A percentile compares a stretch with the other conserved stretches of the same genome.
These are phyloP conservation scores for Epicauta chinensis DNA, from an alignment of 1,140 invertebrate species.

Conservation along the genomic window DNA sequence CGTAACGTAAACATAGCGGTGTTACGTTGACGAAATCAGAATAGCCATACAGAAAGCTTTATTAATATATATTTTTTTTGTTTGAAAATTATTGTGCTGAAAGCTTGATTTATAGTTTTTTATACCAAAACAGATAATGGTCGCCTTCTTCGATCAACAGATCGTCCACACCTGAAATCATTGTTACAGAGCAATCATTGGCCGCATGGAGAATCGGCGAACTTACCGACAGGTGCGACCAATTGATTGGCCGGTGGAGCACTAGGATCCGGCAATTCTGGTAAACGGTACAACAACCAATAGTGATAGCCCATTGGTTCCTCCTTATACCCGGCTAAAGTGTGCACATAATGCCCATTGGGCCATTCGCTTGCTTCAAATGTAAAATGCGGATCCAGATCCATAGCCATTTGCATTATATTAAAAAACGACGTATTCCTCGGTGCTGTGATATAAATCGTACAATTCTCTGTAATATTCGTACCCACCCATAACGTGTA, in stretches of 20 bases:
- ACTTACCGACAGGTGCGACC: conserved; percentile 74
- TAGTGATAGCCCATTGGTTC: conserved; percentile 83
- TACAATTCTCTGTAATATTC: conserved; percentile 70
- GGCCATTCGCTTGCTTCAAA: conserved; percentile 74
- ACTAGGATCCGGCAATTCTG: conserved; percentile 64
- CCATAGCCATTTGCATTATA: conserved; percentile 77
- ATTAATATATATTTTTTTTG: no score
- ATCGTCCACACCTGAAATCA: conserved; percentile 69
- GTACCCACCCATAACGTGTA: conserved; percentile 82
- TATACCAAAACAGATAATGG: conserved; percentile 85
- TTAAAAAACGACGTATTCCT: conserved; percentile 78
- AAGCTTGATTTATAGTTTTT: conserved; percentile 69
- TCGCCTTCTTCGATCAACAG: conserved; percentile 74
- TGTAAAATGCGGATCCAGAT: conserved; percentile 56
- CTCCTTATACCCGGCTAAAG: conserved; percentile 76
- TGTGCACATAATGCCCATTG: conserved; percentile 85
- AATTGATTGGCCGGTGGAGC: conserved; percentile 76
- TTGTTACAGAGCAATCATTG: background rate
- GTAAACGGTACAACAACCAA: conserved; percentile 77
- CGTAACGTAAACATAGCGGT: no score
- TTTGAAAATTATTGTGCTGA: no score
- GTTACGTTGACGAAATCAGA: no score
- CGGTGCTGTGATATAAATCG: conserved; percentile 58
- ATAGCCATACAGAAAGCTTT: no score
- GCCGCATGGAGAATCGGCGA: background rate